phyloP scores from a whole-genome alignment of 2,888 invertebrate species.

The Thymelicus sylvestris region DNA sequence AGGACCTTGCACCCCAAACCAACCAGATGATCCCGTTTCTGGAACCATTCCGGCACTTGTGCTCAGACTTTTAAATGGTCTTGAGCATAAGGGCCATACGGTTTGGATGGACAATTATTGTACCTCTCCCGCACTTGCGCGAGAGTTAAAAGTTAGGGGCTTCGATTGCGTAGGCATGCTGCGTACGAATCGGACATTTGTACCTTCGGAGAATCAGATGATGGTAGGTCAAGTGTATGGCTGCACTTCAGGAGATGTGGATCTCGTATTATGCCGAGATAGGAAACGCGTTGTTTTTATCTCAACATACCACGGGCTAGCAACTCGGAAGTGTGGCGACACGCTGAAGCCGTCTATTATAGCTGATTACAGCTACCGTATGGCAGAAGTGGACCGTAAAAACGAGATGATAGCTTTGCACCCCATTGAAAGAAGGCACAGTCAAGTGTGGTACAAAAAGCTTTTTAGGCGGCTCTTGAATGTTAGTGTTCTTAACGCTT shows the following conservation, averaged over 20 bases:
- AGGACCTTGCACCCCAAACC: too few species aligned
- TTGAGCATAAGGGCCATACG: conserved; percentile 45
- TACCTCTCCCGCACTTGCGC: conserved; percentile 41
- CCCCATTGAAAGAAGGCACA: conserved; percentile 43
- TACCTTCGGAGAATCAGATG: conserved; percentile 40
- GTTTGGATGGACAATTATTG: conserved; percentile 35
- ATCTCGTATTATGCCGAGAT: conserved; percentile 53
- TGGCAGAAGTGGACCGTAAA: background rate
- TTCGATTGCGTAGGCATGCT: conserved; percentile 49
- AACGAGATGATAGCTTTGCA: conserved; percentile 43
- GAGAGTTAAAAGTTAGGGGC: conserved; percentile 41
- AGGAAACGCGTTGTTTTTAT: background rate
- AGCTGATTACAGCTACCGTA: too few species aligned
- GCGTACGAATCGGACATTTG: conserved; percentile 42
- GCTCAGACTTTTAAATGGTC: conserved; percentile 40
- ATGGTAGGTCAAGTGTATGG: conserved; percentile 37
- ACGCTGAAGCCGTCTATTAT: too few species aligned
- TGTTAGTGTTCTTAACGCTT: conserved; percentile 42
- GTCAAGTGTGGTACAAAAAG: conserved; percentile 43
- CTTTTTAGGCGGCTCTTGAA: conserved; percentile 41
- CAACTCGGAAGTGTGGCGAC: too few species aligned
- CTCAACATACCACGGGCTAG: conserved; percentile 4
- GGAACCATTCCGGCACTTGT: conserved; percentile 38
- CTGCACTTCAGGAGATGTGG: conserved; percentile 26
- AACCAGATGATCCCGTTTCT: conserved; percentile 33